A percentile compares a stretch with the other conserved stretches of the same genome.
Evolutionary conservation across 2,888 invertebrate species (phyloP).

Genomic region (Esperia sulphurella): DNA sequence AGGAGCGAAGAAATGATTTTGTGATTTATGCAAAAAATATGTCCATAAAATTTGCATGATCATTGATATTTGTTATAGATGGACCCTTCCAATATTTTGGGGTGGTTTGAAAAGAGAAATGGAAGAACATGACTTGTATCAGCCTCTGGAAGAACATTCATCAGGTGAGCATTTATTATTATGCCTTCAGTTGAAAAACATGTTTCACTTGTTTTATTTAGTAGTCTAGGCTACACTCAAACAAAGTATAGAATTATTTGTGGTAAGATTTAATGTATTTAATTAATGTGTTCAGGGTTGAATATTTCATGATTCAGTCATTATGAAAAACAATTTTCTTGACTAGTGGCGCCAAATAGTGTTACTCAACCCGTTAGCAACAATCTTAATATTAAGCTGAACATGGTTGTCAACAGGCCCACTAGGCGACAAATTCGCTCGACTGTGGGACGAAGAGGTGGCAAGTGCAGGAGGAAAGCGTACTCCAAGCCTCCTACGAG

Average conservation of each 20-base stretch:
- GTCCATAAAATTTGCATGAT: background rate
- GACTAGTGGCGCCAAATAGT: too few relatives aligned
- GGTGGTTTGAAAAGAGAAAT: conserved; percentile 86
- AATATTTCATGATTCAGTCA: too few relatives aligned
- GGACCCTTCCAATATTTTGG: conserved; percentile 88
- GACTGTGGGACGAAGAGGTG: conserved; percentile 75
- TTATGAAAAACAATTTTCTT: too few relatives aligned
- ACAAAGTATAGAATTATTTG: too few relatives aligned
- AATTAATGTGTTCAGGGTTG: too few relatives aligned
- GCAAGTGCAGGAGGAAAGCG: conserved; percentile 57
- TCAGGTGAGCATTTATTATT: conserved; percentile 72
- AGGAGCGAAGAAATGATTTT: too few relatives aligned
- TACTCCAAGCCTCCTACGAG: conserved; percentile 76
- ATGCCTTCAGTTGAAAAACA: background rate
- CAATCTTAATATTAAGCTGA: too few relatives aligned
- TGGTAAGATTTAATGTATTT: too few relatives aligned
- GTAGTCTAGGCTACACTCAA: too few relatives aligned
- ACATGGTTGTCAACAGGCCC: conserved; percentile 39
- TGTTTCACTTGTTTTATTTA: background rate
- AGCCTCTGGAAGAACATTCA: conserved; percentile 85
- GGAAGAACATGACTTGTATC: conserved; percentile 86
- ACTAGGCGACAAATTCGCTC: conserved; percentile 70
- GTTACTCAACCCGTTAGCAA: too few relatives aligned
- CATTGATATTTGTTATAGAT: conserved; percentile 69
- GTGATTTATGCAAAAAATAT: too few relatives aligned